These are phyloP conservation scores for Rotaria sp. DNA, from an alignment of 2,888 invertebrate genomes.

Conservation along the genomic window DNA sequence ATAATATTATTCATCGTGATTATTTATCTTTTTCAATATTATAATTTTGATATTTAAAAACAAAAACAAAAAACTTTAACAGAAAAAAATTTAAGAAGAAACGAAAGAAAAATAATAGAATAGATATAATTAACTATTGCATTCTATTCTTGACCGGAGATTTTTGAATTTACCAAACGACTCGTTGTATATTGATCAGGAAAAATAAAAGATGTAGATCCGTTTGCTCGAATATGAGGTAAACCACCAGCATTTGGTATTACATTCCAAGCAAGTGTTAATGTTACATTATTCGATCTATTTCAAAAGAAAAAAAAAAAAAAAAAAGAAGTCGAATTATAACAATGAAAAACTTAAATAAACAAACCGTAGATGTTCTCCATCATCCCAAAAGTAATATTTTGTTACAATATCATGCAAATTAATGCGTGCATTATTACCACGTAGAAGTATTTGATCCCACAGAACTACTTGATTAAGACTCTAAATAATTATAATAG, in stretches of 20 bases:
- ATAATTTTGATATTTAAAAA: background rate
- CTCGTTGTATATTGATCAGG: constrained; percentile 32
- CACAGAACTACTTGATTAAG: constrained; percentile 76
- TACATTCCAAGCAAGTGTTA: constrained; percentile 89
- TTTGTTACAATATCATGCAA: constrained; percentile 90
- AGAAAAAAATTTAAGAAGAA: background rate
- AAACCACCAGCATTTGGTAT: constrained; percentile 93
- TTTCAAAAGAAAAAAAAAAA: constrained; percentile 48
- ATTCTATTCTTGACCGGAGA: background rate
- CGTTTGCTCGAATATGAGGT: constrained; percentile 75
- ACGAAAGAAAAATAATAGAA: too few species aligned
- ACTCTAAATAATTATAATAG: constrained; percentile 48
- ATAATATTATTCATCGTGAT: background rate
- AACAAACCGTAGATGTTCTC: constrained; percentile 78
- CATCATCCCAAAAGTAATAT: constrained; percentile 99
- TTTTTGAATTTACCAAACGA: background rate
- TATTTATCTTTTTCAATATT: background rate
- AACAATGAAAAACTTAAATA: background rate
- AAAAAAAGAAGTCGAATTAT: background rate
- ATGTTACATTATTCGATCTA: constrained; percentile 82
- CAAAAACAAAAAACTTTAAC: background rate
- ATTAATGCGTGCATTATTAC: constrained; percentile 82
- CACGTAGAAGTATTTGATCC: constrained; percentile 92
- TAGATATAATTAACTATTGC: background rate
- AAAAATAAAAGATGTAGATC: constrained; percentile 51